phyloP scores from a whole-genome alignment of 53 echinoderm and acorn worm genomes.

The Zoroaster sp. region DNA sequence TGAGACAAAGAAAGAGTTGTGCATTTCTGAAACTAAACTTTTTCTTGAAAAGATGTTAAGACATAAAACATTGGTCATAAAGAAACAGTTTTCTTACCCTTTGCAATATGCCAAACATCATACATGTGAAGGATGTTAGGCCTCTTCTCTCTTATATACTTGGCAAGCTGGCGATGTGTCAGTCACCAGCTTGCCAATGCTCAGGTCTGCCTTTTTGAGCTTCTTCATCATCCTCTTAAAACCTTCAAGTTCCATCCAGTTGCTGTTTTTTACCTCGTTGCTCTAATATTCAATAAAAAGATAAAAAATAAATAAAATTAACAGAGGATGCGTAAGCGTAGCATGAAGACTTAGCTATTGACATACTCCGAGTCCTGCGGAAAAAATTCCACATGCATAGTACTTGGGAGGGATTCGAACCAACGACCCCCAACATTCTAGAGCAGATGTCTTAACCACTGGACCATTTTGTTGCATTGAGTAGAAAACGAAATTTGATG shows the following conservation, averaged over 20 bases:
- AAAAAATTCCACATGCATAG: neutral
- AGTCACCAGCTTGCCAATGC: constrained; percentile 57
- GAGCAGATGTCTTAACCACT: too few relatives aligned
- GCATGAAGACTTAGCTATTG: neutral
- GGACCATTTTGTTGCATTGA: too few relatives aligned
- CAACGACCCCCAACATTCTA: neutral
- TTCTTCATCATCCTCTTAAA: constrained; percentile 25
- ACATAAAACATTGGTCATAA: neutral
- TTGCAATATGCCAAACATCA: neutral
- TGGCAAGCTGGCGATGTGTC: constrained; percentile 69
- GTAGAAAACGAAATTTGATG: neutral
- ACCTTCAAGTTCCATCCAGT: constrained; percentile 33
- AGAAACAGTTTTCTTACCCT: neutral
- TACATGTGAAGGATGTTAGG: constrained; percentile 49
- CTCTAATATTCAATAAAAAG: neutral
- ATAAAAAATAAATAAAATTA: neutral
- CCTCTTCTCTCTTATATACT: constrained; percentile 50
- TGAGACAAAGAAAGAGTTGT: neutral
- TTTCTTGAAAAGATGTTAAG: neutral
- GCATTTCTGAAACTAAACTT: neutral
- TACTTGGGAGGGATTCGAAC: neutral
- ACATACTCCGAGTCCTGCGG: neutral
- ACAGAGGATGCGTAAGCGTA: neutral
- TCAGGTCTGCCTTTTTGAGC: constrained; percentile 41
- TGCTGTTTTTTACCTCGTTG: constrained; percentile 12